A percentile compares a stretch with the other conserved stretches of the same genome.
phyloP scores from a whole-genome alignment of 2,113 vertebrate genomes.

The Mobula birostris region DNA sequence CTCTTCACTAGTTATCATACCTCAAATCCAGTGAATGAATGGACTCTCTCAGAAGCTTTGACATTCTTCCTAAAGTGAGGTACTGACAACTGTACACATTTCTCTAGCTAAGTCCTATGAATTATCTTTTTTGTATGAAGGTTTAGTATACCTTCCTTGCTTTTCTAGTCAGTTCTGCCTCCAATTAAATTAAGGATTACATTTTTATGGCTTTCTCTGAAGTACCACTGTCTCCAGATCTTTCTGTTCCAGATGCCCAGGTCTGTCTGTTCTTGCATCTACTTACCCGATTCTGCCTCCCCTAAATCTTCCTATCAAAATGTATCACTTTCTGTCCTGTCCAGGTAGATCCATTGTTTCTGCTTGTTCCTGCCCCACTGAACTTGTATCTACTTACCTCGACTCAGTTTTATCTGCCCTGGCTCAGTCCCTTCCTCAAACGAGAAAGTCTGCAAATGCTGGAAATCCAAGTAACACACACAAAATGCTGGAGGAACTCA shows the following conservation, averaged over 20 bases:
- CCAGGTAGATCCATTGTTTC: too few relatives aligned
- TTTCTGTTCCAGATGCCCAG: background rate
- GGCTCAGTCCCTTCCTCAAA: too few relatives aligned
- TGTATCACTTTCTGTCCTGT: background rate
- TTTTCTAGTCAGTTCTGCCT: background rate
- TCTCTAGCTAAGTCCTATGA: background rate
- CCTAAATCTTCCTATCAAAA: background rate
- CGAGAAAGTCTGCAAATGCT: too few relatives aligned
- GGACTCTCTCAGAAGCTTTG: background rate
- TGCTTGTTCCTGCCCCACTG: too few relatives aligned
- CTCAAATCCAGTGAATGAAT: too few relatives aligned
- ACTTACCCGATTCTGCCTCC: background rate
- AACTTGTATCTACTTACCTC: too few relatives aligned
- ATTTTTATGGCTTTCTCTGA: background rate
- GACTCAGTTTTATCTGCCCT: too few relatives aligned
- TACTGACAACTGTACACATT: background rate
- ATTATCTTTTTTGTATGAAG: background rate
- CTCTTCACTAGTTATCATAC: too few relatives aligned
- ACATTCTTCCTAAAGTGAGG: background rate
- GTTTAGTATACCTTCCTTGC: too few relatives aligned
- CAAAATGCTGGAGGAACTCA: too few relatives aligned
- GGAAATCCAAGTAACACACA: too few relatives aligned
- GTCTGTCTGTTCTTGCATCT: background rate
- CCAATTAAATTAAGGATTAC: background rate
- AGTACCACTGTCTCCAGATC: background rate